Evolutionary conservation across 2,113 vertebrate species (phyloP), one percentile per base, ranked within the genome.

Genomic region (Barnardius zonarius): DNA sequence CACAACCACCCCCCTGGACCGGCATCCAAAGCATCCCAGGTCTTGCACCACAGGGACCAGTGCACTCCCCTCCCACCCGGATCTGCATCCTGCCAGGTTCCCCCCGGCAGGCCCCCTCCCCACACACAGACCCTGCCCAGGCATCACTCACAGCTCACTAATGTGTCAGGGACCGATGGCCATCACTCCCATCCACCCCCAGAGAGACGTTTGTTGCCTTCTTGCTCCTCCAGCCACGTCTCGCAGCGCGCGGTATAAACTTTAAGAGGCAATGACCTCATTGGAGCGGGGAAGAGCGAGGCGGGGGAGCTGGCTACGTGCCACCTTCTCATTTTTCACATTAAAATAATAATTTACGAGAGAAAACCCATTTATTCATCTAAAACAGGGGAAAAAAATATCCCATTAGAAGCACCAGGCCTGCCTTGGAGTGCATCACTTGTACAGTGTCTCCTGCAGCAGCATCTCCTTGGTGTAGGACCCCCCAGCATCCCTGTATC

Each of bases 251-350:
- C 72, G 66, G 91, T 82, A 92, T 92, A 92, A 95, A 96, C 95
- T 96, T 96, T 89, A 94, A 88, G 83, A 96, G 96, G 95, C 93
- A 91, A 97, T 97, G 96, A 97, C 93, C 96, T 97, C 96, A 97
- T 91, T 63, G 7, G 83, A 94, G 96, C 80, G 64, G 90, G 92
- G 86, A 93, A 90, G 83, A 68, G 31, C 73, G 69, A 93, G 93
- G 93, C 57, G 19, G 83, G 30, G 93, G 88, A 86, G 63, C 31
- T 97, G 95, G 96, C 93, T 17, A 59, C 67, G 43, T 76, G 96
- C 96, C 96, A 95, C 88, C 96, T 86, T 84, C 95, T 96, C 96
- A 37, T 94, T 96, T 96, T 97, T 92, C 96, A 95, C 77, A 9
- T 92, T 73, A 88, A 90, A 79, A 94, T 80, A 93, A 90, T 77